Conservation (phyloP, 2,113 vertebrate species). For the Amblyornis subalaris region DNA sequence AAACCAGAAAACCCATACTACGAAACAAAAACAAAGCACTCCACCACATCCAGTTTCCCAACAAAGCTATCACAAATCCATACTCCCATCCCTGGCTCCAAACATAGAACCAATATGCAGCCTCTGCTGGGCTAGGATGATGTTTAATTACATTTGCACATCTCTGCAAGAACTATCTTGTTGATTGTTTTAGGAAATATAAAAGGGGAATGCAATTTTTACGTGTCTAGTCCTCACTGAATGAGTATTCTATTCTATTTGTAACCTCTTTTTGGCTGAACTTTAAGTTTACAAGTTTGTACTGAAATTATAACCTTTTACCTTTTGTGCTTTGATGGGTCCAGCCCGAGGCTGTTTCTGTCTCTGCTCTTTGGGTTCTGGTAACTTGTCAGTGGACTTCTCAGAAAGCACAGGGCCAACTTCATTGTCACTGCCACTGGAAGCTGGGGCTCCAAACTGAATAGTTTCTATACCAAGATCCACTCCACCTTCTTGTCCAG, state of each 20-base stretch:
- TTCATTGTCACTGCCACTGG: slow-evolving; percentile 92
- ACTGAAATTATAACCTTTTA: slow-evolving; percentile 36
- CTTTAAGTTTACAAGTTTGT: background rate
- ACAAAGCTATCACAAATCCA: background rate
- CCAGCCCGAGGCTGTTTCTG: slow-evolving; percentile 93
- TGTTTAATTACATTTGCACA: background rate
- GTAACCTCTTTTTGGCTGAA: background rate
- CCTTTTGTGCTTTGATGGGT: slow-evolving; percentile 96
- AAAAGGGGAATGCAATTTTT: background rate
- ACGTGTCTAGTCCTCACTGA: background rate
- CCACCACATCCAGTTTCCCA: background rate
- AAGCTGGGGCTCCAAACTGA: slow-evolving; percentile 94
- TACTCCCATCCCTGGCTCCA: background rate
- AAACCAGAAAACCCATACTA: background rate
- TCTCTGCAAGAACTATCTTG: background rate
- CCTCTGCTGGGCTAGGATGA: background rate
- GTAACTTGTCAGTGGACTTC: slow-evolving; percentile 82
- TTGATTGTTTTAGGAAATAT: background rate
- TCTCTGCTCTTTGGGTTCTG: slow-evolving; percentile 96
- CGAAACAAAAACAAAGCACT: background rate
- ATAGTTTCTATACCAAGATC: slow-evolving; percentile 92
- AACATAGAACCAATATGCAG: background rate
- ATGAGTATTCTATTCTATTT: background rate
- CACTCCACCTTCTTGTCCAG: slow-evolving; percentile 77
- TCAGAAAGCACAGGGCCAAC: slow-evolving; percentile 84